phyloP scores from a whole-genome alignment of 2,113 vertebrate species.

The Podiceps cristatus region DNA sequence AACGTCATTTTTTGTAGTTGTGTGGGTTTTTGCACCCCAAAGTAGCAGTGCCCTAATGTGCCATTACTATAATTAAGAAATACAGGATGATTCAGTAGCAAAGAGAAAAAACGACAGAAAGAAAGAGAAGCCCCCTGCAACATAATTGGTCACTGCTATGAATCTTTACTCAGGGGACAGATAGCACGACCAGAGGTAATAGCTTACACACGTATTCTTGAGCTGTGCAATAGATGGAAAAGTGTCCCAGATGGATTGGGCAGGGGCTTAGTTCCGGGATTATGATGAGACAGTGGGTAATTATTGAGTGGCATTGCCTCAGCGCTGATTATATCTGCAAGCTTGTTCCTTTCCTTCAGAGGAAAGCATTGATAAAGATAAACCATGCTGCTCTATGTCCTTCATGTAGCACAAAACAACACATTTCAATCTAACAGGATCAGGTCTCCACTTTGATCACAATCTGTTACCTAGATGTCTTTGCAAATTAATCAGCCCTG shows the following conservation, averaged over 20 bases:
- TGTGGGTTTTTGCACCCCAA: not conserved
- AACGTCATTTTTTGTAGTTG: not conserved
- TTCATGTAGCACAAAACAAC: conserved; percentile 79
- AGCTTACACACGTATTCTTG: conserved; percentile 80
- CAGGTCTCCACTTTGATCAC: conserved; percentile 84
- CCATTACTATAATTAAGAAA: conserved; percentile 62
- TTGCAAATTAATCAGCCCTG: conserved; percentile 87
- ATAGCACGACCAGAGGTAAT: conserved; percentile 79
- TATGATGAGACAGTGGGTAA: conserved; percentile 92
- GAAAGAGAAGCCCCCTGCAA: conserved; percentile 45
- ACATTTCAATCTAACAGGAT: conserved; percentile 87
- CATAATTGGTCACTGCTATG: conserved; percentile 80
- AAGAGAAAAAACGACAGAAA: conserved; percentile 1
- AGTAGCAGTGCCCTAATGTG: not conserved
- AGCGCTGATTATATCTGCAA: conserved; percentile 88
- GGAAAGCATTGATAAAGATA: conserved; percentile 85
- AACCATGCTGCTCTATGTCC: conserved; percentile 79
- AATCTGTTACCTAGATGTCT: conserved; percentile 88
- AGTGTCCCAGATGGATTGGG: conserved; percentile 96
- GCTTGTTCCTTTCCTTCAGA: conserved; percentile 83
- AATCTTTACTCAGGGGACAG: conserved; percentile 76
- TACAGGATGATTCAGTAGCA: conserved; percentile 1
- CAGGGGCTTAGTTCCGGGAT: conserved; percentile 96
- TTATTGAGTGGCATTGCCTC: conserved; percentile 91
- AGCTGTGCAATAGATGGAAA: conserved; percentile 82